These are phyloP conservation scores for Apostichopus japonicus DNA, from an alignment of 35 echinoderm and acorn worm species.

Conservation along the genomic window DNA sequence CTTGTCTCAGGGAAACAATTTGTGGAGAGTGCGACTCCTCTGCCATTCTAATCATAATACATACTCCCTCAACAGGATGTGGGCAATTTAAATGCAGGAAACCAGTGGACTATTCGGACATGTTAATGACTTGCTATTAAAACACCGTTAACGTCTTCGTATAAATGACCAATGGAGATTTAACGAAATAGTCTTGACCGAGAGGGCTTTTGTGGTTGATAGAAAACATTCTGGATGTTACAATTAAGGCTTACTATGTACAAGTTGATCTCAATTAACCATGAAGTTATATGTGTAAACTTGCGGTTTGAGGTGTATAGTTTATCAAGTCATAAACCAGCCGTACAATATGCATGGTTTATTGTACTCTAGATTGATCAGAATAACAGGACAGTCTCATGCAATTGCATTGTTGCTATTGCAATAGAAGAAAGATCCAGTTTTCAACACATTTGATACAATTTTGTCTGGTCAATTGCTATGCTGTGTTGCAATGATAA, in stretches of 20 bases:
- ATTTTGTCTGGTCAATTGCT: too few species aligned
- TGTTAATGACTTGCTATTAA: not conserved
- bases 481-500: too few species aligned
- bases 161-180: not conserved
- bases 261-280: not conserved
- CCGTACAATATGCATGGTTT: too few species aligned
- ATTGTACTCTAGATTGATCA: too few species aligned
- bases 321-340: too few species aligned
- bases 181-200: not conserved
- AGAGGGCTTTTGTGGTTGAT: not conserved
- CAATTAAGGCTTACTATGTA: not conserved
- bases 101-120: not conserved
- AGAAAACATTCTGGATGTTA: not conserved
- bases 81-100: constrained; percentile 4
- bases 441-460: too few species aligned
- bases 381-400: too few species aligned
- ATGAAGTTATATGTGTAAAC: not conserved
- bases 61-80: constrained; percentile 16
- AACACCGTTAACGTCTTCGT: not conserved
- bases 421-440: too few species aligned
- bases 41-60: not conserved
- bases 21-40: not conserved
- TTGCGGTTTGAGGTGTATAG: not conserved
- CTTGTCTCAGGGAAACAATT: constrained; percentile 22
- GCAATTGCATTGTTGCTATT: too few species aligned